Evolutionary conservation across 2,888 invertebrate species (phyloP).

Genomic region (Synergus laeviventris): DNA sequence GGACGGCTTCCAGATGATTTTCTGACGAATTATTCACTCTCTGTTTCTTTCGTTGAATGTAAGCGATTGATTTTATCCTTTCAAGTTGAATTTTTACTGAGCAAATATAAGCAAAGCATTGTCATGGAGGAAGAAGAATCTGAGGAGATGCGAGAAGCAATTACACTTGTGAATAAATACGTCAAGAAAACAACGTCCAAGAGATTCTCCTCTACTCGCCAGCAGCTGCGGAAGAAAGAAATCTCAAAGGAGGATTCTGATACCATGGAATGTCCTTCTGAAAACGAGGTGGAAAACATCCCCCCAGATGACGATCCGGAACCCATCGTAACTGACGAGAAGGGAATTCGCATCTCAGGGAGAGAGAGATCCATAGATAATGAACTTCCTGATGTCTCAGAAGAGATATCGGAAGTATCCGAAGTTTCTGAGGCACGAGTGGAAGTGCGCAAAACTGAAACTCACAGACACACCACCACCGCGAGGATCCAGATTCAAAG

Average conservation of each 20-base stretch:
- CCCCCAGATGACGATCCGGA: slow-evolving; percentile 61
- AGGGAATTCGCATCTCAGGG: slow-evolving; percentile 55
- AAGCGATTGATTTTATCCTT: not conserved
- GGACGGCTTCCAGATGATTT: slow-evolving; percentile 54
- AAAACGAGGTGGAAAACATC: slow-evolving; percentile 70
- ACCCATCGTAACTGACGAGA: slow-evolving; percentile 57
- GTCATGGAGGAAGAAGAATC: slow-evolving; percentile 72
- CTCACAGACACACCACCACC: slow-evolving; percentile 75
- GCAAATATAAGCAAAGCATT: not conserved
- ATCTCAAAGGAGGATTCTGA: slow-evolving; percentile 66
- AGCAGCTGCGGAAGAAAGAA: slow-evolving; percentile 27
- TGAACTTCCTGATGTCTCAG: slow-evolving; percentile 57
- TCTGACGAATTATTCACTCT: slow-evolving; percentile 55
- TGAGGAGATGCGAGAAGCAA: slow-evolving; percentile 59
- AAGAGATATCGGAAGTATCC: slow-evolving; percentile 43
- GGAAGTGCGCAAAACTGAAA: slow-evolving; percentile 56
- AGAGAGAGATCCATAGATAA: slow-evolving; percentile 44
- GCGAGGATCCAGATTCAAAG: slow-evolving; percentile 64
- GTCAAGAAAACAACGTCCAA: slow-evolving; percentile 48
- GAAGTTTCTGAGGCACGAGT: slow-evolving; percentile 38
- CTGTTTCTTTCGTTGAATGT: slow-evolving; percentile 16
- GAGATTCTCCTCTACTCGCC: slow-evolving; percentile 43
- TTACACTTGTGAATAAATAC: slow-evolving; percentile 44
- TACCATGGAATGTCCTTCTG: slow-evolving; percentile 69
- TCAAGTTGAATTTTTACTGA: not conserved